phyloP scores from a whole-genome alignment of 1,140 invertebrate species.

The Camponotus pennsylvanicus region DNA sequence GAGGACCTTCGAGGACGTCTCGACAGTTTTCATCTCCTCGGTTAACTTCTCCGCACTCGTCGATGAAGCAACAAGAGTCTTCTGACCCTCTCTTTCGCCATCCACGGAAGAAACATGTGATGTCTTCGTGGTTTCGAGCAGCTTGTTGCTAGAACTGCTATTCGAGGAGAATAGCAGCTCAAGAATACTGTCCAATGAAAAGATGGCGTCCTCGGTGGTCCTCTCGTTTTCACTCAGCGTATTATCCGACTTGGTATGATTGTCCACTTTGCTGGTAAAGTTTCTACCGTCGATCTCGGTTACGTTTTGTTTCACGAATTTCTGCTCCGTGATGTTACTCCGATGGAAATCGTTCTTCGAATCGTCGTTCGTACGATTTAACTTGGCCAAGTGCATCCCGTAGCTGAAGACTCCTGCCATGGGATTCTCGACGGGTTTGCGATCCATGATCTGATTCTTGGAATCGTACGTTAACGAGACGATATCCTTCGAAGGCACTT shows the following conservation, averaged over 20 bases:
- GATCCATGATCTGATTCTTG: constrained; percentile 22
- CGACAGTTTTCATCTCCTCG: constrained; percentile 70
- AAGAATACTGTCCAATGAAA: constrained; percentile 87
- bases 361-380: constrained; percentile 23
- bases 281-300: background rate
- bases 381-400: background rate
- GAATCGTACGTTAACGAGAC: constrained; percentile 51
- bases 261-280: background rate
- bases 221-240: background rate
- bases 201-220: constrained; percentile 84
- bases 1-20: constrained; percentile 67
- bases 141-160: background rate
- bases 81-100: constrained; percentile 6
- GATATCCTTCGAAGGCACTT: background rate
- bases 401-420: background rate
- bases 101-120: constrained; percentile 7
- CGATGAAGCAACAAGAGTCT: constrained; percentile 56
- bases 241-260: constrained; percentile 27
- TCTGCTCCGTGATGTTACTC: background rate
- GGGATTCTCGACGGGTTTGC: background rate
- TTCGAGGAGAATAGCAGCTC: constrained; percentile 86
- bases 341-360: background rate
- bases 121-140: background rate
- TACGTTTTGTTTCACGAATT: background rate
- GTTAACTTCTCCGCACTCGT: constrained; percentile 54